Conservation (phyloP, 2,113 vertebrate genomes). For the Cyphomyrus discorhynchus region DNA sequence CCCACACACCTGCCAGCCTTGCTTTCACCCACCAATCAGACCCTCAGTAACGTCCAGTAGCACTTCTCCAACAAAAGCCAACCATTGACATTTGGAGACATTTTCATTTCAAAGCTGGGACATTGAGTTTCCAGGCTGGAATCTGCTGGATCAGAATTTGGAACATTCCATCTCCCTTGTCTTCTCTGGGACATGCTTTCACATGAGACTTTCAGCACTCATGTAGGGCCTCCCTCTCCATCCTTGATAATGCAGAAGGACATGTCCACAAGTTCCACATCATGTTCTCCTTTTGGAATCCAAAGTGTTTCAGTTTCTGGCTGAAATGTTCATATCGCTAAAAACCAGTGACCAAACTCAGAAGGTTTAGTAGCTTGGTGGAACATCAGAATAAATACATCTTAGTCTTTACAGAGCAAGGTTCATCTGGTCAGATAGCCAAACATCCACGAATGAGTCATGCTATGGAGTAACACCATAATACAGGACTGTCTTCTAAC, state of each 20-base stretch:
- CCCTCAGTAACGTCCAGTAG: not conserved
- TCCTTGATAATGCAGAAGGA: not conserved
- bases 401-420: not conserved
- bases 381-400: not conserved
- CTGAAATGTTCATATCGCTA: not conserved
- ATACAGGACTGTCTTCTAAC: not conserved
- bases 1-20: not conserved
- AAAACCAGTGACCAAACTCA: not conserved
- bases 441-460: not conserved
- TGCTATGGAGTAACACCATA: not conserved
- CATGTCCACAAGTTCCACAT: not conserved
- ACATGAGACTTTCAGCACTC: not conserved
- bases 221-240: not conserved
- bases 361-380: not conserved
- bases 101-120: conserved; percentile 62
- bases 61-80: conserved; percentile 31
- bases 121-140: conserved; percentile 35
- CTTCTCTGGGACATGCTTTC: conserved; percentile 13
- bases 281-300: not conserved
- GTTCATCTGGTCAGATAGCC: not conserved
- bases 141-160: conserved; percentile 30
- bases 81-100: conserved; percentile 46
- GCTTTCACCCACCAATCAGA: not conserved
- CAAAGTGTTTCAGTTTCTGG: not conserved
- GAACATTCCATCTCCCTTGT: conserved; percentile 33